These are phyloP conservation scores for Podarcis lilfordi DNA, from an alignment of 2,797 vertebrate genomes.

Conservation along the genomic window DNA sequence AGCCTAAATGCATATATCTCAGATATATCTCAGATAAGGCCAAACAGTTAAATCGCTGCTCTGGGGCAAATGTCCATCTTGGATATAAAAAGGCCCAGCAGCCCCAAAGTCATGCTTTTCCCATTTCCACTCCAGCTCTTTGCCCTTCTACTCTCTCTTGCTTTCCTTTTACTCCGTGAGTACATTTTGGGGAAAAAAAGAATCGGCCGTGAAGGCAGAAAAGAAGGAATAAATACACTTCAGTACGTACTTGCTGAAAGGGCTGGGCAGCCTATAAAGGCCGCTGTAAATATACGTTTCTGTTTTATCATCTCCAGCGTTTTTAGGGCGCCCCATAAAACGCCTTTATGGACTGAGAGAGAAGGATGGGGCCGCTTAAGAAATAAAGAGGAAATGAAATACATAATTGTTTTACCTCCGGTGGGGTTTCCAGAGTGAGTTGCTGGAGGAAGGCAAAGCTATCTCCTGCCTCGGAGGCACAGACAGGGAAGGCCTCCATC, in stretches of 20 bases:
- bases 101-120: too few species aligned
- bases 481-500: constrained; percentile 38
- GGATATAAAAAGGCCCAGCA: not conserved
- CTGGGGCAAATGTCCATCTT: not conserved
- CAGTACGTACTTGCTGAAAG: constrained; percentile 65
- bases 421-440: constrained; percentile 65
- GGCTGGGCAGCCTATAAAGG: constrained; percentile 59
- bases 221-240: constrained; percentile 69
- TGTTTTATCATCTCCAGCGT: constrained; percentile 71
- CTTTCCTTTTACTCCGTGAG: constrained; percentile 26
- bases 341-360: constrained; percentile 71
- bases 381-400: constrained; percentile 67
- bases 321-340: constrained; percentile 74
- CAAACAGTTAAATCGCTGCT: too few species aligned
- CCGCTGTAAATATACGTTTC: constrained; percentile 72
- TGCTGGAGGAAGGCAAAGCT: constrained; percentile 53
- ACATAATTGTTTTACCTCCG: constrained; percentile 71
- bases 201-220: constrained; percentile 49
- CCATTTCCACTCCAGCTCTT: not conserved
- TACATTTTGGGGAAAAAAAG: constrained; percentile 4
- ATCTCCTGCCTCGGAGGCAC: constrained; percentile 35
- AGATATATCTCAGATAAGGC: too few species aligned
- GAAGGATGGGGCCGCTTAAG: constrained; percentile 59
- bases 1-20: not conserved
- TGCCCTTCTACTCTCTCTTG: not conserved